Base-by-base conservation (phyloP, 2,797 vertebrate species). In the Spinus pinus region DNA sequence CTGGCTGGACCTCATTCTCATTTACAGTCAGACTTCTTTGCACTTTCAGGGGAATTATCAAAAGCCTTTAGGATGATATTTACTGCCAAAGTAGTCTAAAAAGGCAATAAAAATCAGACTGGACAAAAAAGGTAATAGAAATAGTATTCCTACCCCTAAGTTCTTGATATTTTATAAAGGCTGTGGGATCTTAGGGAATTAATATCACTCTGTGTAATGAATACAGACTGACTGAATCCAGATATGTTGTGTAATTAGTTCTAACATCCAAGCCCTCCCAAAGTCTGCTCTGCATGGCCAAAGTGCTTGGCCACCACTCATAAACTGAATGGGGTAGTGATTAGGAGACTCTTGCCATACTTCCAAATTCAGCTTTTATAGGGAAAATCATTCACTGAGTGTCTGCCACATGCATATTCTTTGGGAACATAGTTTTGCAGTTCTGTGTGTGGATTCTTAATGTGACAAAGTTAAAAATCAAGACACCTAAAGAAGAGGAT, bases 61-160 rank as follows among this genome's bases (percentile, higher is more conserved):
- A 89, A 90, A 70, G 37, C 37, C 58, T 79, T 90, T 86, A 84
- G 80, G 25, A 62, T n/a, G 10, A 50, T 86, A 70, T 94, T 92
- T 96, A 90, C 56, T 90, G 77, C 70, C 53, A 51, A 84, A 96
- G 51, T 31, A 16, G 60, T 73, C 73, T 86, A 81, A 91, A 90
- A 86, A n/a, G 44, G 82, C 70, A 94, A 42, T 95, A 93, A 96
- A 94, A 95, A 44, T 84, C 60, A 73, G 33, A 60, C 31, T 56
- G 79, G 69, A 86, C 49, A 67, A 79, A 96, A 89, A 75, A 53
- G 54, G 72, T 93, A 93, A 64, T 37, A 86, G 44, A 62, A 96
- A 75, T 30, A 50, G 41, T 78, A 91, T 88, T 95, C 64, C n/a
- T 64, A 49, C 58, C 30, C 30, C 13, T 54, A 39, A 42, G 51